Base-by-base conservation (phyloP, 2,113 vertebrate genomes). In the Nothoprocta perdicaria region DNA sequence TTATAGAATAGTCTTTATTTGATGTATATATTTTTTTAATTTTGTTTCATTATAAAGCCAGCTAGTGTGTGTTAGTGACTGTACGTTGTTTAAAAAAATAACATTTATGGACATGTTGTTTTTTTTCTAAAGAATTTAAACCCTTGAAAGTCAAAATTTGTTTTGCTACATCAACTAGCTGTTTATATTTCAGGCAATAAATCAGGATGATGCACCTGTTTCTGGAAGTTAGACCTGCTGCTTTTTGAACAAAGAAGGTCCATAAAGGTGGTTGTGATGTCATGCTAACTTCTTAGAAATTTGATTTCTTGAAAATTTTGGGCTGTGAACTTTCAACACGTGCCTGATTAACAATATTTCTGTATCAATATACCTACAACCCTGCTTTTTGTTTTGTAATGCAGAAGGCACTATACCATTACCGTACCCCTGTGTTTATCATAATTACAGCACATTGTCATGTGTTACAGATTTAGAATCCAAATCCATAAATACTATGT, bases 151-250 rank as follows among this genome's bases (percentile, higher is more conserved):
- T 31, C 46, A 12, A 65, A 27, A 66, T 63, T 84, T 91, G 84
- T 89, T 87, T 43, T 93, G 38, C 84, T 89, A 69, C 80, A 77
- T 66, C 58, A 92, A 69, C 27, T 65, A 35, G 6, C 38, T 67
- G 31, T 81, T 72, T 80, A 80, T 84, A 92, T 78, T 29, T 65
- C 55, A 60, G 71, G 68, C 62, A 63, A 91, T 89, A 61, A 86
- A 62, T 75, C 57, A 52, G 69, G 75, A 60, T 41, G 53, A 50
- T 23, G 78, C 78, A n/a, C 2, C 12, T 52, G 57, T 55, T 90
- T 89, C 63, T 80, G 14, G 84, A 78, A 50, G 26, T 48, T 16
- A 71, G 40, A 55, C 61, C 46, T 61, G n/a, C 16, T 83, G 53
- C 69, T 33, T 22, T 33, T 16, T 45, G 61, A 77, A 29, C 75